Evolutionary conservation across 2,797 vertebrate genomes (phyloP), one percentile per base, ranked within the genome.

Genomic region (Bradypodion ventrale): DNA sequence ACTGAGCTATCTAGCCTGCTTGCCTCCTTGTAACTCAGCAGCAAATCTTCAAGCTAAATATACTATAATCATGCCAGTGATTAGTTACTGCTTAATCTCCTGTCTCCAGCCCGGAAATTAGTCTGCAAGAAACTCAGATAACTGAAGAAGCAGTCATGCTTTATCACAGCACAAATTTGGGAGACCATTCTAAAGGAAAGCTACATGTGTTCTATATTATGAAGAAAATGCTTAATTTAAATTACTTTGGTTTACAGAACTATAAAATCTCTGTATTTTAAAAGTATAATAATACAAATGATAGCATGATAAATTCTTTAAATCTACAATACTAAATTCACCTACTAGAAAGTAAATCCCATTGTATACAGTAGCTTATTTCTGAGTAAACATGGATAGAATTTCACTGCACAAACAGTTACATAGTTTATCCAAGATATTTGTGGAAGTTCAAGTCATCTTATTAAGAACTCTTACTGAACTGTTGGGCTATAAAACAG

Each of bases 61-160:
- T 83, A 90, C 84, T 83, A 78, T 86, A 93, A 93, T 93, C 90
- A 89, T 86, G 91, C 84, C 92, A 93, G 91, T 90, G 91, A 93
- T 86, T 93, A 93, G 91, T 88, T 89, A 87, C 75, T 90, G 88
- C 40, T 89, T 91, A 92, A 87, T 85, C 90, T 92, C 73, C 90
- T 87, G 91, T 91, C 92, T 95, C 91, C 93, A 94, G 87, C 49
- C 93, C 60, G 37, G 94, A 96, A 95, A 95, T 92, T 85, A 93
- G 90, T 90, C 92, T 94, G 90, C 90, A 89, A 86, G 23, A 87
- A 94, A 90, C 75, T 80, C 88, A 89, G 91, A 94, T 77, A 95
- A 87, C 84, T 89, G 89, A 89, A 94, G 85, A 93, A 92, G 77
- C 89, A 93, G 91, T 83, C 90, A 89, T 19, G 63, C 90, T 95